Base-by-base conservation (phyloP, 1,140 invertebrate species). In the Teleogryllus occipitalis region DNA sequence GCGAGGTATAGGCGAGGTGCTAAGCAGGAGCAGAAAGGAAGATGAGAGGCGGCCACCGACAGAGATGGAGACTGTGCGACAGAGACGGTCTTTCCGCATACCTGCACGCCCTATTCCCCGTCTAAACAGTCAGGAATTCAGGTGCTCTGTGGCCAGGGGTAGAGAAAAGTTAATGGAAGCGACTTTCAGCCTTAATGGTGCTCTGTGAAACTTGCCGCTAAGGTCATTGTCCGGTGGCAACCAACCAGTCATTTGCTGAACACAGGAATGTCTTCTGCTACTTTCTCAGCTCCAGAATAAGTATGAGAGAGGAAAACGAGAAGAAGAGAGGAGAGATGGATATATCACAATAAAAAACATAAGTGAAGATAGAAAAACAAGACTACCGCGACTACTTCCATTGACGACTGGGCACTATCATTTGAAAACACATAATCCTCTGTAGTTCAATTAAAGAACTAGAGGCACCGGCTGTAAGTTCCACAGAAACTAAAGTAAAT, bases 191-290 rank as follows among this genome's bases (percentile, higher is more conserved):
- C 78, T 79, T 79, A 79, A 39, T 47, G 39, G 73, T 75, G 47
- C n/a, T 46, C 78, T 79, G 78, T 79, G 78, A 75, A 79, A 65
- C 73, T 79, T 48, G 74, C 78, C 78, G 73, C 72, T 74, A 79
- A 49, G 78, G 78, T 79, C 78, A 79, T 47, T 79, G 78, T 79
- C 78, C 78, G 74, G 72, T 79, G 78, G 78, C 78, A 79, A 77
- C 18, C 10, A 47, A 77, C 47, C 47, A 77, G 76, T 48, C 39
- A 77, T 48, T 77, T 77, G 76, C 39, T 48, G 76, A 54, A 21
- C 76, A 77, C 22, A 4, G 47, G 76, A 77, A 77, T 77, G 76
- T 48, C 54, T 47, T 77, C 48, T 77, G 76, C 76, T 48, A 77
- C 76, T 77, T 77, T 77, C 76, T 77, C 76, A 77, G 10, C 54